Conservation (phyloP, 2,113 vertebrate genomes). For the Thunnus thynnus region DNA sequence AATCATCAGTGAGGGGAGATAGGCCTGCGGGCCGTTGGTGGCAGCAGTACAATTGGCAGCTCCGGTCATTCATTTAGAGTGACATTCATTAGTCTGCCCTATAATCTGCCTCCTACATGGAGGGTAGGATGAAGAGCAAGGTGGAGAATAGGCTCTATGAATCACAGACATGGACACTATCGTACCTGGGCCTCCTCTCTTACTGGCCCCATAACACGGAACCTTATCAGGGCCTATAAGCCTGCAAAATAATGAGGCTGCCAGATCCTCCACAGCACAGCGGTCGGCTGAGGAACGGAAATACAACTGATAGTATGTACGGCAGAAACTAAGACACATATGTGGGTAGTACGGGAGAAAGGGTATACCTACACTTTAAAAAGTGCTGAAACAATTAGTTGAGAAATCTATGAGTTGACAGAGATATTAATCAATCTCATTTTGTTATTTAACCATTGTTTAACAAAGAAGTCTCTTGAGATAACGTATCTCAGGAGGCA, state of each 20-base stretch:
- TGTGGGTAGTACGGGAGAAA: no score
- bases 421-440: no score
- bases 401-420: no score
- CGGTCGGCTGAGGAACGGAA: conserved; percentile 12
- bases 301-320: background rate
- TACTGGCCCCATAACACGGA: conserved; percentile 41
- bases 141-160: conserved; percentile 52
- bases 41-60: conserved; percentile 53
- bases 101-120: conserved; percentile 62
- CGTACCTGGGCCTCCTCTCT: conserved; percentile 22
- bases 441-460: no score
- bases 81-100: conserved; percentile 72
- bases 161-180: conserved; percentile 61
- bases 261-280: conserved; percentile 23
- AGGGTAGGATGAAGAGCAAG: conserved; percentile 53
- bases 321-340: background rate
- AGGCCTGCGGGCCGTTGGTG: conserved; percentile 20
- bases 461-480: no score
- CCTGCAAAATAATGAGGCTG: conserved; percentile 68
- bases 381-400: no score
- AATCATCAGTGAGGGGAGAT: conserved; percentile 66
- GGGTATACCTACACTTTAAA: no score
- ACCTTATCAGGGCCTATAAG: conserved; percentile 23
- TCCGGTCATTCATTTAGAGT: conserved; percentile 64
- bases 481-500: background rate